Conservation (phyloP, 2,888 invertebrate species). For the Myathropa florea region DNA sequence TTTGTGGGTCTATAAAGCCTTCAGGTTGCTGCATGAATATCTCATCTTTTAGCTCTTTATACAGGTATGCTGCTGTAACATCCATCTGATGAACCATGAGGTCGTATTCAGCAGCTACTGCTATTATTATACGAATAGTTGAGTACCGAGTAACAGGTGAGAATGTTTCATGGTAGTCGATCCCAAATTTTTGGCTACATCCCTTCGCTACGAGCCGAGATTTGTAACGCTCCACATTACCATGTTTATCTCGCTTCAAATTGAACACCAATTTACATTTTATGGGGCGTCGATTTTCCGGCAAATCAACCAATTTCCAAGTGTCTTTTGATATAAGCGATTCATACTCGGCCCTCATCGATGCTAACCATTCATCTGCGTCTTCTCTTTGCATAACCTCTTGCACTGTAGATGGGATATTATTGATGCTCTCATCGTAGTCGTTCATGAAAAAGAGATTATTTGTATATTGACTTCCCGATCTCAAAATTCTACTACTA, state of each 20-base stretch:
- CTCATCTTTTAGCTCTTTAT: constrained; percentile 34
- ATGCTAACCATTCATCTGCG: no score
- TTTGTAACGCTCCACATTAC: not conserved
- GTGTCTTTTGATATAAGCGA: no score
- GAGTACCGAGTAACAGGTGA: constrained; percentile 53
- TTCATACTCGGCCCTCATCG: no score
- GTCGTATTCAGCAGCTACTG: constrained; percentile 47
- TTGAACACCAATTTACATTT: constrained; percentile 49
- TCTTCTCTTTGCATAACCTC: no score
- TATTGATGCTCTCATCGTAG: no score
- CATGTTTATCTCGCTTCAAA: constrained; percentile 18
- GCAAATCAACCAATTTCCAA: constrained; percentile 25
- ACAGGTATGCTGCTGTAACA: constrained; percentile 38
- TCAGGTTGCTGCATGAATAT: constrained; percentile 42
- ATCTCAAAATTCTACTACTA: no score
- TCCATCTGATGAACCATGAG: constrained; percentile 45
- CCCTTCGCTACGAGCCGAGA: constrained; percentile 27
- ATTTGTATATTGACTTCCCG: no score
- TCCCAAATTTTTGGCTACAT: constrained; percentile 43
- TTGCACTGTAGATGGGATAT: no score
- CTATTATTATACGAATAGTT: constrained; percentile 45
- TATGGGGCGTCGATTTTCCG: constrained; percentile 3
- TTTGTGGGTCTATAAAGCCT: not conserved
- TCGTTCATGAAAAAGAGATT: no score
- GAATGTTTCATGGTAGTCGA: constrained; percentile 65